These are phyloP conservation scores for Eupeodes latifasciatus DNA, from an alignment of 2,888 invertebrate species.

Conservation along the genomic window DNA sequence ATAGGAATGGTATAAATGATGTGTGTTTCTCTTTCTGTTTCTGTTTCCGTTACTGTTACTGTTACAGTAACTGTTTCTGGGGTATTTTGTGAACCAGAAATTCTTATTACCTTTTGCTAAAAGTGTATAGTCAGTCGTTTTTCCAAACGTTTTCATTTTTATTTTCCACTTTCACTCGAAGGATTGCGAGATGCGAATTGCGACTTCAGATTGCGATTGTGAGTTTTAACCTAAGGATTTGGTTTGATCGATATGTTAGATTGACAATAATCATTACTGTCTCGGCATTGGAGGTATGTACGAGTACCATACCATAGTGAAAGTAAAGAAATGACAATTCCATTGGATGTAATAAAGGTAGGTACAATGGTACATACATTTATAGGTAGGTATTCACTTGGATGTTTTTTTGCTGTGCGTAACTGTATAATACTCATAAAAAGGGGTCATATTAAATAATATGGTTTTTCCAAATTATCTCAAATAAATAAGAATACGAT, in stretches of 20 bases:
- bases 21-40: conserved; percentile 18
- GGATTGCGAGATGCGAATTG: background rate
- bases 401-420: too few relatives aligned
- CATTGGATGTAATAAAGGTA: too few relatives aligned
- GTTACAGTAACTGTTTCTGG: conserved; percentile 15
- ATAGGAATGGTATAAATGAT: background rate
- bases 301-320: too few relatives aligned
- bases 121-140: conserved; percentile 18
- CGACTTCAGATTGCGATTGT: background rate
- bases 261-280: conserved; percentile 15
- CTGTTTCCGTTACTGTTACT: conserved; percentile 18
- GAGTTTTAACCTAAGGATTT: conserved; percentile 16
- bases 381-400: too few relatives aligned
- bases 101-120: conserved; percentile 30
- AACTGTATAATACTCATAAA: too few relatives aligned
- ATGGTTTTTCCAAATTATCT: too few relatives aligned
- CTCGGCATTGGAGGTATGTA: background rate
- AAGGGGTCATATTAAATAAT: too few relatives aligned
- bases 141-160: conserved; percentile 8
- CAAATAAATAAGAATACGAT: too few relatives aligned
- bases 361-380: too few relatives aligned
- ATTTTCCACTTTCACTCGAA: conserved; percentile 18
- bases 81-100: conserved; percentile 42
- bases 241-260: background rate
- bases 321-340: too few relatives aligned